Evolutionary conservation across 2,888 invertebrate genomes (phyloP).

Genomic region (Cyclophora albipunctata): DNA sequence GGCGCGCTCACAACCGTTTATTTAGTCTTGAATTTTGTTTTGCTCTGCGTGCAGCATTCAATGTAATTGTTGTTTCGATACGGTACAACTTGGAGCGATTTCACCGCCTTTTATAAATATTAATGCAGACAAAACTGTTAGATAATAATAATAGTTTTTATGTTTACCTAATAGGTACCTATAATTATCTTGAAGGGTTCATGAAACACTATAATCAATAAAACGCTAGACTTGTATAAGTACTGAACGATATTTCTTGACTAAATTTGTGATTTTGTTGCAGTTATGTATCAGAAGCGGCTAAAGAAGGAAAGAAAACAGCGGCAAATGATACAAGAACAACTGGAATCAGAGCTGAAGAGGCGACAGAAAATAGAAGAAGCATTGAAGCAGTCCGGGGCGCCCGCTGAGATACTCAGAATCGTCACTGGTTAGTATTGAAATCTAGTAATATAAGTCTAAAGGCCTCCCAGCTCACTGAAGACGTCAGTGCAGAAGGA

Average conservation of each 20-base stretch:
- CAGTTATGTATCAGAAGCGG: constrained; percentile 92
- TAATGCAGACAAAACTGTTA: constrained; percentile 25
- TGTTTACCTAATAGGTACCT: background rate
- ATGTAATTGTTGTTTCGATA: constrained; percentile 57
- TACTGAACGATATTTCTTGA: no score
- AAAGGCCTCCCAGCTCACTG: no score
- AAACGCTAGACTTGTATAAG: constrained; percentile 2
- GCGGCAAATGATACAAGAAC: constrained; percentile 88
- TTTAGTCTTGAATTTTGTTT: constrained; percentile 48
- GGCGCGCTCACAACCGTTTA: constrained; percentile 44
- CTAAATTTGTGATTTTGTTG: background rate
- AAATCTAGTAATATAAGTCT: background rate
- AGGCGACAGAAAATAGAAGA: constrained; percentile 87
- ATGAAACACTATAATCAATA: background rate
- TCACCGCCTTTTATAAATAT: constrained; percentile 31
- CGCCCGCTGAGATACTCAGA: constrained; percentile 83
- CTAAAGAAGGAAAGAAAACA: constrained; percentile 91
- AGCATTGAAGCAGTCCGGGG: constrained; percentile 84
- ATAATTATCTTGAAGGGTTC: background rate
- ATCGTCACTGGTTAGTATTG: constrained; percentile 82
- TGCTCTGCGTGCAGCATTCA: constrained; percentile 43
- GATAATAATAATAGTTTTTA: background rate
- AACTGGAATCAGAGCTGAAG: constrained; percentile 87
- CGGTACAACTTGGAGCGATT: constrained; percentile 35
- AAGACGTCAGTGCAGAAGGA: no score